Base-by-base conservation (phyloP, 1,140 invertebrate genomes). In the Solen grandis region DNA sequence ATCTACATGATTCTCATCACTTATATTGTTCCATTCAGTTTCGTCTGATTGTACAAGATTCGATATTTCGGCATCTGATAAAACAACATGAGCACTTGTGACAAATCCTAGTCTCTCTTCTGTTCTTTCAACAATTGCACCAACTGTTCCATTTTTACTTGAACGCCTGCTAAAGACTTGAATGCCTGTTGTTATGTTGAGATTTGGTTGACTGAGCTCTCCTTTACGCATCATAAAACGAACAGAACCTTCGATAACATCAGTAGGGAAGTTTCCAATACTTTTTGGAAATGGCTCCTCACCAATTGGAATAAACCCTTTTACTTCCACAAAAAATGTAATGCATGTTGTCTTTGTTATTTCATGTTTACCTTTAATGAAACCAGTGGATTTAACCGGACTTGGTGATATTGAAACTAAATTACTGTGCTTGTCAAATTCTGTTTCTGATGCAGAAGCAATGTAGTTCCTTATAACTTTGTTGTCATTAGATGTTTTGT, bases 121-220 rank as follows among this genome's bases (percentile, higher is more conserved):
- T 22, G 38, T 22, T 25, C 27, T 14, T 22, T 38, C 22, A 14
- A 66, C 22, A 46, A 66, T 41, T 22, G 63, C 38, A 5, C 63
- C 63, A 41, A 66, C 35, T 13, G 63, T 66, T 25, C 63, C 63
- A 5, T 22, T 27, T 60, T 66, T 27, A 62, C 27, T 62, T 62
- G 3, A 16, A 29, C 31, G 14, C 36, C 63, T 10, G 29, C 1
- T 4, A 66, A 41, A 25, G 3, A 5, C 50, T 66, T 1, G 50
- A 5, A 41, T 66, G 31, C 29, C 25, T 33, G 29, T 66, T 35
- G 22, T 41, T 41, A 19, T 66, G 35, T 14, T 66, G 38, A 14
- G 63, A 27, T 10, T 50, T 50, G n/a, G 46, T n/a, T n/a, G n/a
- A 50, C 10, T 10, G 46, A 50, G 10, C n/a, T n/a, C 10, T 16